Evolutionary conservation across 2,888 invertebrate species (phyloP), one percentile per base, ranked within the genome.

Genomic region (Cheilosia soror): DNA sequence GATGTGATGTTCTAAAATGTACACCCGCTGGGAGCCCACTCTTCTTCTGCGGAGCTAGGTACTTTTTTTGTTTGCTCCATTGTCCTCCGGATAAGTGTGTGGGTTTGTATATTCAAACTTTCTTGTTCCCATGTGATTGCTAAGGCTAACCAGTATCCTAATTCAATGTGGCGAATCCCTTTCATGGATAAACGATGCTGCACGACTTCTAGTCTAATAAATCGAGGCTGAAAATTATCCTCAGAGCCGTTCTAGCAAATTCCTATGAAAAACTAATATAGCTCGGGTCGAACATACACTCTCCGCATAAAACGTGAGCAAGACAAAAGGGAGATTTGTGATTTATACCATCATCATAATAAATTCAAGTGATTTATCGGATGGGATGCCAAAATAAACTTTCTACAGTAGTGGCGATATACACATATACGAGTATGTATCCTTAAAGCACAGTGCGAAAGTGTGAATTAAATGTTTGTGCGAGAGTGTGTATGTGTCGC

Each of bases 331-430:
- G 69, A 71, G 66, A 76, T 85, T 75, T 88, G 87, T 89, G 90
- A 91, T 91, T 91, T 91, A 91, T 91, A 88, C 88, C 89, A 89
- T 91, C 90, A 90, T 91, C 91, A 91, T 91, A 91, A 91, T 91
- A 91, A 91, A 91, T 91, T 91, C 89, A 89, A 89, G 88, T 91
- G 91, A 91, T 91, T 91, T 91, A 91, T 91, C 87, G 89, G 66
- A 83, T 87, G 86, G 85, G 65, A 84, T 84, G 83, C 83, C 75
- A 84, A 82, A 84, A 84, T 75, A 68, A 84, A 79, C 58, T 79
- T 84, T 79, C 57, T 44, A 60, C 49, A 55, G 69, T 62, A 62
- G 42, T 72, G 63, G 66, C 57, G 72, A 66, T 53, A 20, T 20
- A 20, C 2, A 20, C 20, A 20, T 20, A 20, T 53, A 25, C 51